Evolutionary conservation across 2,888 invertebrate genomes (phyloP), one percentile per base, ranked within the genome.

Genomic region (Linyphia triangularis): DNA sequence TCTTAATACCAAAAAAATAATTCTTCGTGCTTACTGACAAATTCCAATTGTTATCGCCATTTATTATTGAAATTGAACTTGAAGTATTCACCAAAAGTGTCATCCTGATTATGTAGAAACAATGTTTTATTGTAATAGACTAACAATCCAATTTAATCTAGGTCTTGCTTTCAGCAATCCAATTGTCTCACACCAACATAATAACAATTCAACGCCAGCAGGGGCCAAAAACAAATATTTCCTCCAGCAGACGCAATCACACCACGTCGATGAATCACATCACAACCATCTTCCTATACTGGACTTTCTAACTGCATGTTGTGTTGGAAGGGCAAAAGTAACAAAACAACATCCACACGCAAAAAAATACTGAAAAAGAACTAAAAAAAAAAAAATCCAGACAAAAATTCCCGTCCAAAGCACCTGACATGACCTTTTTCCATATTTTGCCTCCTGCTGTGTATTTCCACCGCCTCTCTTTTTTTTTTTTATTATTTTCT

Each of bases 381-480:
- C 22, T 22, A 57, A 30, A 59, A n/a, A n/a, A 70, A 57, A 37
- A 22, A 24, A 43, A 28, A 78, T 16, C 7, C 10, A 40, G 33
- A 69, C 59, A 81, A 63, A 63, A 19, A 33, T 37, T 57, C 33
- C 51, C 26, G 40, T 85, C 77, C 77, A 78, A 33, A 16, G 75
- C 86, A 88, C 86, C 86, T 88, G 86, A 88, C 70, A 26, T 88
- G 86, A 88, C 86, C 86, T 88, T 88, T 88, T 81, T 65, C 86
- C 75, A 72, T 72, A 72, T 59, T 28, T 70, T 72, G 61, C 65
- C 67, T 43, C 65, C 77, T 40, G 63, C 77, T 77, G 61, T 33
- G 59, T 9, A 28, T 67, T 19, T 24, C 28, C 28, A 22, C 33
- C 37, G 57, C 43, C 33, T 28, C n/a, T 61, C 16, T 40, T 78